Base-by-base conservation (phyloP, 1,140 invertebrate genomes). In the Anadara kagoshimensis region DNA sequence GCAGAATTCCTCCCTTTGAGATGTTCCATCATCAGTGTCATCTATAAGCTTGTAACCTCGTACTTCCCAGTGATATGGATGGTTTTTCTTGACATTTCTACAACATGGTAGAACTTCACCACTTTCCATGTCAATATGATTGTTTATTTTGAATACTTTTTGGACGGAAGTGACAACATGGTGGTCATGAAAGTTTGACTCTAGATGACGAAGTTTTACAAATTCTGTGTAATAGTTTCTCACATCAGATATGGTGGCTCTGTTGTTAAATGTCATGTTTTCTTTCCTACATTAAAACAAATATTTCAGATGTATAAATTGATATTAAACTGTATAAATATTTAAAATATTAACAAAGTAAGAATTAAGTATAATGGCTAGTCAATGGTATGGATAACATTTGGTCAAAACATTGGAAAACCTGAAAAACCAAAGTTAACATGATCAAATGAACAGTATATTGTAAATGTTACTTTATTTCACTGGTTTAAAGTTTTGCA, bases 221-320 rank as follows among this genome's bases (percentile, higher is more conserved):
- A 96, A 97, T 65, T 94, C 91, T 64, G 90, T 88, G 85, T 96
- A 97, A 88, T 97, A 97, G 58, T 93, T 90, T 26, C 95, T 94
- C 0, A 97, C 93, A 10, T 92, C 91, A 18, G 91, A 89, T 12
- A 94, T 93, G 11, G 92, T 91, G 2, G 94, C 94, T 66, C 95
- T 87, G 22, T 91, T 62, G 90, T 56, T 89, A 53, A 75, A 69
- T 11, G 47, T 49, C 56, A 69, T 64, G 26, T 64, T 26, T 10
- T 69, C 70, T 11, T 72, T 57, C 43, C 67, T 69, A 29, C n/a
- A 29, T 14, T 20, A 53, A 64, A 41, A 59, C 8, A 36, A 41
- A 14, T 12, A 56, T 16, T 29, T 1, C n/a, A n/a, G n/a, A n/a
- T n/a, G n/a, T n/a, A n/a, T n/a, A n/a, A n/a, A n/a, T n/a, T n/a